Base-by-base conservation (phyloP, 2,888 invertebrate genomes). In the Agrochola macilenta region DNA sequence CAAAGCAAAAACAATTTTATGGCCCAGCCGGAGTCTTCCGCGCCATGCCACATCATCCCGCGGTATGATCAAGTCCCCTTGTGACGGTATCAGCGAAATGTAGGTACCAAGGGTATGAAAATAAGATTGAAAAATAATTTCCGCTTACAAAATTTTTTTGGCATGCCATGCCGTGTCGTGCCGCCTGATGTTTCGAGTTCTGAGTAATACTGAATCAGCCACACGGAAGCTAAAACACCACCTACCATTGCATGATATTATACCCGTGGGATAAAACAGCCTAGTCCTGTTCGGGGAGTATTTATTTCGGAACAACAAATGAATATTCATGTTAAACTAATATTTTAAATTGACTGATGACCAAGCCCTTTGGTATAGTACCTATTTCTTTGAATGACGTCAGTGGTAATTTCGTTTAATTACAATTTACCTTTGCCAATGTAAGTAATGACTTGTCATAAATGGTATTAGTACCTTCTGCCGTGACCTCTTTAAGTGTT, bases 301-400 rank as follows among this genome's bases (percentile, higher is more conserved):
- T 35, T 71, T 78, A 20, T 54, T 79, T 69, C 17, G 12, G 30
- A 75, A 75, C 69, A 0, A 65, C 12, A 60, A 81, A 76, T 80
- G 35, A 76, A 69, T 69, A 71, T 82, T 71, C 35, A 54, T 46
- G 20, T 5, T 17, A 12, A 58, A 76, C 58, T 81, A 82, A 82
- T 81, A 70, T 68, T 70, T 75, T 20, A n/a, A 83, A 79, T 57
- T 80, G 17, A 64, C 63, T 49, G 11, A 60, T 78, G 80, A 26
- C 74, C 80, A 80, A 74, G 60, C 82, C 66, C 52, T 68, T 71
- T 35, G 2, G 14, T 8, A 17, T 14, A 57, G 23, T 82, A 72
- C 63, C 63, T 71, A 83, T 73, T 84, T 76, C 66, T 78, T 69
- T 69, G 49, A 61, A 39, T 83, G 82, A 84, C 83, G 72, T 75